A percentile compares a stretch with the other conserved stretches of the same genome.
phyloP scores from a whole-genome alignment of 2,888 invertebrate species.

The Parnassius apollo region DNA sequence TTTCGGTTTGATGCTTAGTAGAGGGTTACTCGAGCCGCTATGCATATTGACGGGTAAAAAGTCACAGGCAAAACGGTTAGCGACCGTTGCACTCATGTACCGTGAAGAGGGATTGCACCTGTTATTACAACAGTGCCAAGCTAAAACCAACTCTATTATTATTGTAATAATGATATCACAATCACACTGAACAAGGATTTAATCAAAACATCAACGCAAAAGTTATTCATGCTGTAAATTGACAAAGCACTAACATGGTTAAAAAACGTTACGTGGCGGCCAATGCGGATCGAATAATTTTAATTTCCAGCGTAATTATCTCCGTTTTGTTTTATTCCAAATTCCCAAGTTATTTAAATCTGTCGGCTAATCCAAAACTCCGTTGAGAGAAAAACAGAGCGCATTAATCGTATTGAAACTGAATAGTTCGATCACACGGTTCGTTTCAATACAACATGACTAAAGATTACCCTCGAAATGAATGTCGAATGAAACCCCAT shows the following conservation, averaged over 20 bases:
- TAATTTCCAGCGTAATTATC: too few relatives aligned
- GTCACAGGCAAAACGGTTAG: conserved; percentile 54
- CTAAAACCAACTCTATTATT: conserved; percentile 26
- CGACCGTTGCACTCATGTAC: conserved; percentile 63
- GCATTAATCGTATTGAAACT: not conserved
- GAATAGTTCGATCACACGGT: not conserved
- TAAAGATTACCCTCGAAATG: too few relatives aligned
- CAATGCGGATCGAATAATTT: too few relatives aligned
- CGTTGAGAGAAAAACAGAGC: too few relatives aligned
- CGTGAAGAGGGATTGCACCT: conserved; percentile 67
- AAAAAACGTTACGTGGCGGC: too few relatives aligned
- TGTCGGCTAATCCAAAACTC: too few relatives aligned
- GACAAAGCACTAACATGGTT: not conserved
- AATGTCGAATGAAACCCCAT: too few relatives aligned
- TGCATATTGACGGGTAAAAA: conserved; percentile 38
- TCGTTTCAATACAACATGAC: not conserved
- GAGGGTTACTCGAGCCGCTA: conserved; percentile 18
- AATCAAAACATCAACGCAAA: not conserved
- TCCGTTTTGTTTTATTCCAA: too few relatives aligned
- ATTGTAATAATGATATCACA: conserved; percentile 9
- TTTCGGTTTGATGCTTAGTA: conserved; percentile 21
- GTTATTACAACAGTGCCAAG: conserved; percentile 38
- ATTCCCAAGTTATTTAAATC: too few relatives aligned
- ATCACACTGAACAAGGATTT: conserved; percentile 5
- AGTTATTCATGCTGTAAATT: not conserved